phyloP scores from a whole-genome alignment of 2,888 invertebrate genomes.

The Nowickia ferox region DNA sequence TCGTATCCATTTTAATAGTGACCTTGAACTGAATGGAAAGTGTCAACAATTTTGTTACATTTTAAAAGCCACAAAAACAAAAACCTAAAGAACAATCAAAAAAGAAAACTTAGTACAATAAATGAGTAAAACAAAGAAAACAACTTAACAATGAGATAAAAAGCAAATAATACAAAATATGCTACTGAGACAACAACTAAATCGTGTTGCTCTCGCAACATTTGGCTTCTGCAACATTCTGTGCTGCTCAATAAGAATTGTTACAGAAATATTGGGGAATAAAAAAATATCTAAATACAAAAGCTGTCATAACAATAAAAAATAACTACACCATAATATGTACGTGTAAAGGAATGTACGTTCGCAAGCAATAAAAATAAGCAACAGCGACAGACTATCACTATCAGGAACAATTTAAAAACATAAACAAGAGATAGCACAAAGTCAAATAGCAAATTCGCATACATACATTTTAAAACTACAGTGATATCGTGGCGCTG shows the following conservation, averaged over 20 bases:
- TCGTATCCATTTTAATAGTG: slow-evolving; percentile 46
- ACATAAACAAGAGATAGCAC: slow-evolving; percentile 32
- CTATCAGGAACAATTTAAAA: slow-evolving; percentile 34
- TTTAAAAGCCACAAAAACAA: slow-evolving; percentile 35
- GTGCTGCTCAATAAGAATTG: not conserved
- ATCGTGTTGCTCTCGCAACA: slow-evolving; percentile 10
- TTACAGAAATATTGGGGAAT: not conserved
- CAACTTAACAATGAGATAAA: slow-evolving; percentile 22
- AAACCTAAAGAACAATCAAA: slow-evolving; percentile 22
- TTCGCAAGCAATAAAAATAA: slow-evolving; percentile 33
- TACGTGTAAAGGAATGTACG: slow-evolving; percentile 7
- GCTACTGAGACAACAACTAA: slow-evolving; percentile 12
- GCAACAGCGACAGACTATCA: slow-evolving; percentile 30
- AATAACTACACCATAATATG: slow-evolving; percentile 13
- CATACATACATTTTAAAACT: slow-evolving; percentile 7
- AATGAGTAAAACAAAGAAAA: slow-evolving; percentile 8
- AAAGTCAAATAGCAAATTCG: slow-evolving; percentile 34
- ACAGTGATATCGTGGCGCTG: not conserved
- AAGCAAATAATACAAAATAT: slow-evolving; percentile 6
- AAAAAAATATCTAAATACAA: slow-evolving; percentile 14
- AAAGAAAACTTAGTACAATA: slow-evolving; percentile 40
- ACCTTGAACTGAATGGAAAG: slow-evolving; percentile 58
- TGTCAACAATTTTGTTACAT: slow-evolving; percentile 50
- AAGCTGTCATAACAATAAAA: slow-evolving; percentile 54
- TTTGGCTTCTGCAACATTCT: slow-evolving; percentile 3